A percentile compares a stretch with the other conserved stretches of the same genome.
Evolutionary conservation across 2,113 vertebrate genomes (phyloP).

Genomic region (Macrotis lagotis): DNA sequence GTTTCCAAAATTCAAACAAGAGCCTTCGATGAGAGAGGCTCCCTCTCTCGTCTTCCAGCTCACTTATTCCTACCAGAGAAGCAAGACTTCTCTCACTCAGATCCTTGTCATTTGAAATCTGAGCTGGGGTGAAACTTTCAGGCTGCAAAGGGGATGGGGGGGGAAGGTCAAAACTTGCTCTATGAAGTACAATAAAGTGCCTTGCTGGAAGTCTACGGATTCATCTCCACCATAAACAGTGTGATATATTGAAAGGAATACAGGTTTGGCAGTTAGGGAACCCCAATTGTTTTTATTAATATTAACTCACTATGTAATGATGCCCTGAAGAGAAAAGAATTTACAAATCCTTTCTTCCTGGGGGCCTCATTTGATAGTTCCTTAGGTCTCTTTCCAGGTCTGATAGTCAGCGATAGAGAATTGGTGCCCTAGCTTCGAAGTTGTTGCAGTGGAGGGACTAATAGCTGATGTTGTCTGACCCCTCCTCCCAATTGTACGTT

Average conservation of each 20-base stretch:
- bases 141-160: not conserved
- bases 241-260: not conserved
- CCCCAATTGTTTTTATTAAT: not conserved
- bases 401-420: not conserved
- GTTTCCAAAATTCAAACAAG: not conserved
- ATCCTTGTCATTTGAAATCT: not conserved
- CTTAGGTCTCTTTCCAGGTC: not conserved
- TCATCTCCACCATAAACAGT: not conserved
- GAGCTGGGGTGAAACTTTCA: not conserved
- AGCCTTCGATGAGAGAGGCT: not conserved
- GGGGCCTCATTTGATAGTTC: not conserved
- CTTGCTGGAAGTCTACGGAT: not conserved
- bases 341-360: not conserved
- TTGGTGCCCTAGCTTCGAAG: not conserved
- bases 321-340: not conserved
- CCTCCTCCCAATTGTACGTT: not conserved
- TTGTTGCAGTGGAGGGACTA: not conserved
- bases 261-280: not conserved
- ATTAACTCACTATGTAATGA: not conserved
- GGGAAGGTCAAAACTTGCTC: not conserved
- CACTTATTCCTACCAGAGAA: not conserved
- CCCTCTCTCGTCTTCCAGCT: not conserved
- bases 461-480: not conserved
- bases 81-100: not conserved
- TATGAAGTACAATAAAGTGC: not conserved